Conservation (phyloP, 2,797 vertebrate species). For the Lithobates sylvaticus region DNA sequence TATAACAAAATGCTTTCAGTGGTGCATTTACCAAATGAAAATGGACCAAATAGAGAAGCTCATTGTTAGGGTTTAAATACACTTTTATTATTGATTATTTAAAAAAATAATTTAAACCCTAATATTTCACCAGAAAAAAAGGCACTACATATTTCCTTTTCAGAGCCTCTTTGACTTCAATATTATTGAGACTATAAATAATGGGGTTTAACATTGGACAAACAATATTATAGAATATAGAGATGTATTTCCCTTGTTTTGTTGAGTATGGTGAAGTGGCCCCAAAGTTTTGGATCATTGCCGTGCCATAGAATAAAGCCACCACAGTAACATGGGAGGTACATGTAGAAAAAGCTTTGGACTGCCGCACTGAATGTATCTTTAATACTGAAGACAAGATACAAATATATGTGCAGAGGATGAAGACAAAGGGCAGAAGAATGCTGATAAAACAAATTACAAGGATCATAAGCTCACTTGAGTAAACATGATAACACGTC, state of each 20-base stretch:
- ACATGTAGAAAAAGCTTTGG: constrained; percentile 65
- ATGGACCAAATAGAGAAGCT: no score
- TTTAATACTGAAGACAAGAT: constrained; percentile 61
- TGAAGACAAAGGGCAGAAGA: constrained; percentile 62
- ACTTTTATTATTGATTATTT: no score
- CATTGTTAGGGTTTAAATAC: no score
- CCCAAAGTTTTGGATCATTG: constrained; percentile 57
- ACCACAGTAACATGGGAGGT: constrained; percentile 65
- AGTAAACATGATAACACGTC: constrained; percentile 62
- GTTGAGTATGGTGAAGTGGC: background rate
- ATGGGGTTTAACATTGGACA: constrained; percentile 68
- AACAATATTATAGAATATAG: constrained; percentile 53
- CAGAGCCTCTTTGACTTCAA: constrained; percentile 61
- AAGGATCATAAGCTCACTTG: constrained; percentile 38
- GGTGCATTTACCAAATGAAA: no score
- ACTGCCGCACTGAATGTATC: constrained; percentile 46
- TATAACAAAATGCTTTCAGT: no score
- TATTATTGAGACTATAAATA: constrained; percentile 69
- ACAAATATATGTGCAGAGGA: constrained; percentile 57
- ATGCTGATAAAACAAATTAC: background rate
- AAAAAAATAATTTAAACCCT: no score
- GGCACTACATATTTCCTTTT: background rate
- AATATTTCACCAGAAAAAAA: no score
- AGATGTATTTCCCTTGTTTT: constrained; percentile 7
- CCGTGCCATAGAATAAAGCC: constrained; percentile 63